phyloP scores from a whole-genome alignment of 2,888 invertebrate species.

The Ophioninae sp. region DNA sequence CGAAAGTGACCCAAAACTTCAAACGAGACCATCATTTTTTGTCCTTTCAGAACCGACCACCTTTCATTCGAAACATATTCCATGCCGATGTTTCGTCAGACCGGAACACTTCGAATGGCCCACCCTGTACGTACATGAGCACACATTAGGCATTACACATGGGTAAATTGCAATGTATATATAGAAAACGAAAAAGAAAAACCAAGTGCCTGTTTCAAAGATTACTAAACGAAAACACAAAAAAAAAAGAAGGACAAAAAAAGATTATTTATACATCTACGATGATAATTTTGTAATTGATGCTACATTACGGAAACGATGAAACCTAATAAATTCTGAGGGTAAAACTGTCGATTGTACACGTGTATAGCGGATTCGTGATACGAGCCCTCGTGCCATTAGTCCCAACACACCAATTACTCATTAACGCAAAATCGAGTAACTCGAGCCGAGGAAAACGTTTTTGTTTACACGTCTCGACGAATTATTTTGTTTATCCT shows the following conservation, averaged over 20 bases:
- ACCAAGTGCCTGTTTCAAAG: constrained; percentile 61
- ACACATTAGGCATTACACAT: constrained; percentile 54
- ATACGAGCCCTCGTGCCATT: neutral
- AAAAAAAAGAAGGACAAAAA: constrained; percentile 27
- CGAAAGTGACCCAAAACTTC: neutral
- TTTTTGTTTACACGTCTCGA: neutral
- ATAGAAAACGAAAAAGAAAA: constrained; percentile 44
- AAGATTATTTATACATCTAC: constrained; percentile 61
- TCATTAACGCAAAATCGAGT: neutral
- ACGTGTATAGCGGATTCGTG: neutral
- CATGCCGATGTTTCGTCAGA: neutral
- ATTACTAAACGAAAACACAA: constrained; percentile 36
- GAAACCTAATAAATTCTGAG: constrained; percentile 68
- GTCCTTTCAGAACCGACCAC: neutral
- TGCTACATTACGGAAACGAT: constrained; percentile 64
- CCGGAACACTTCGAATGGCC: neutral
- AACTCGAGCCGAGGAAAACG: neutral
- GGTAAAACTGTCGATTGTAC: constrained; percentile 45
- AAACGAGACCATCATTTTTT: neutral
- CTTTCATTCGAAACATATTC: neutral
- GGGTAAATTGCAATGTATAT: constrained; percentile 60
- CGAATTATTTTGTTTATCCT: neutral
- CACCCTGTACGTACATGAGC: neutral
- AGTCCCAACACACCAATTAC: neutral
- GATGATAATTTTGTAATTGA: constrained; percentile 76